These are phyloP conservation scores for Catharus minimus DNA, from an alignment of 2,113 vertebrate genomes.

Conservation along the genomic window DNA sequence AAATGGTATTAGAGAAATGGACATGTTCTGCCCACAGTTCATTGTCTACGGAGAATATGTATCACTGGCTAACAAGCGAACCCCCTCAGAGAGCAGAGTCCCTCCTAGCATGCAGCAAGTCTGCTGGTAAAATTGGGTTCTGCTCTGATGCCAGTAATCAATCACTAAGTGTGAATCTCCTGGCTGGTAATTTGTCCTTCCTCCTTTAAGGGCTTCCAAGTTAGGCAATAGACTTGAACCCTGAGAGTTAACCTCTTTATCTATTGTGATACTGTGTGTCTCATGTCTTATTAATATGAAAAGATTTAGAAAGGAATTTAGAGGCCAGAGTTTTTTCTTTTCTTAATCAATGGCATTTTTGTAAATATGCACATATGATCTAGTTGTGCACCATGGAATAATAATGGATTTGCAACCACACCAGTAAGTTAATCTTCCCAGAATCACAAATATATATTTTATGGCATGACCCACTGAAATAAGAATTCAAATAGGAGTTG, in stretches of 20 bases:
- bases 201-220: not conserved
- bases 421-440: not conserved
- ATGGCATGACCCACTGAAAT: not conserved
- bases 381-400: rapidly evolving
- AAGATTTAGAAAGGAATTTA: not conserved
- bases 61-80: not conserved
- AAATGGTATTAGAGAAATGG: not conserved
- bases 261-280: not conserved
- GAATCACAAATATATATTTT: not conserved
- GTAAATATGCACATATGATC: not conserved
- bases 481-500: not conserved
- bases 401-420: not conserved
- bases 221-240: not conserved
- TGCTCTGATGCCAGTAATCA: not conserved
- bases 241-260: not conserved
- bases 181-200: not conserved
- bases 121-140: not conserved
- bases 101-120: not conserved
- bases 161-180: not conserved
- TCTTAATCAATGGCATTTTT: not conserved
- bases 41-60: not conserved
- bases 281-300: not conserved
- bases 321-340: not conserved
- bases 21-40: not conserved
- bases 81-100: rapidly evolving